These are phyloP conservation scores for Octomys mimax DNA, from an alignment of 2,797 vertebrate genomes.

Conservation along the genomic window DNA sequence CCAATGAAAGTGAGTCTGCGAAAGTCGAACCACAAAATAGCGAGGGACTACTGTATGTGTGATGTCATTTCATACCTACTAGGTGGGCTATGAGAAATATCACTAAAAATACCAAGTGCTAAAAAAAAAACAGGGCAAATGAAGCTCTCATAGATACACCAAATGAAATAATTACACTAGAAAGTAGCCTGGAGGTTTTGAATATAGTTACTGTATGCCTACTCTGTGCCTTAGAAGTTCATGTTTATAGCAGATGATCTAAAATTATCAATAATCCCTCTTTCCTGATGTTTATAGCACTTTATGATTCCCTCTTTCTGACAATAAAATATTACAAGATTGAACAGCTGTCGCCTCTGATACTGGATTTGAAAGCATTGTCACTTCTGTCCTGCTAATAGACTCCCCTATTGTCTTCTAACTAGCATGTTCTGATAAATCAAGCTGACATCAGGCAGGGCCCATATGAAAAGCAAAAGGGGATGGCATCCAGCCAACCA, in stretches of 20 bases:
- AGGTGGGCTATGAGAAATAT: not conserved
- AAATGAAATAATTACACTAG: not conserved
- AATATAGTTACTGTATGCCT: not conserved
- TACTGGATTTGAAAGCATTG: not conserved
- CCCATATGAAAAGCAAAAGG: not conserved
- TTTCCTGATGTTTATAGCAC: not conserved
- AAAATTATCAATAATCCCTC: not conserved
- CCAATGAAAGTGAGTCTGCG: too few relatives aligned
- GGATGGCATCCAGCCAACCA: not conserved
- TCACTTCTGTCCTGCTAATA: not conserved
- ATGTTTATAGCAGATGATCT: not conserved
- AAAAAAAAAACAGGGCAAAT: not conserved
- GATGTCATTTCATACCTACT: not conserved
- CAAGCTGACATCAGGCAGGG: not conserved
- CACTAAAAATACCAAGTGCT: not conserved
- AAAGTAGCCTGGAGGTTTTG: not conserved
- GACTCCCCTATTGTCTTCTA: not conserved
- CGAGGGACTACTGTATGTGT: not conserved
- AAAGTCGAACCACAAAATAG: too few relatives aligned
- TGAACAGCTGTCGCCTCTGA: not conserved
- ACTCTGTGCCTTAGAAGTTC: not conserved
- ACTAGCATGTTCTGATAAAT: constrained; percentile 21
- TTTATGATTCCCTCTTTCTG: not conserved
- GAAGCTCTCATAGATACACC: not conserved
- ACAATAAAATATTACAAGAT: not conserved